Base-by-base conservation (phyloP, 2,113 vertebrate species). In the Cromileptes altivelis region DNA sequence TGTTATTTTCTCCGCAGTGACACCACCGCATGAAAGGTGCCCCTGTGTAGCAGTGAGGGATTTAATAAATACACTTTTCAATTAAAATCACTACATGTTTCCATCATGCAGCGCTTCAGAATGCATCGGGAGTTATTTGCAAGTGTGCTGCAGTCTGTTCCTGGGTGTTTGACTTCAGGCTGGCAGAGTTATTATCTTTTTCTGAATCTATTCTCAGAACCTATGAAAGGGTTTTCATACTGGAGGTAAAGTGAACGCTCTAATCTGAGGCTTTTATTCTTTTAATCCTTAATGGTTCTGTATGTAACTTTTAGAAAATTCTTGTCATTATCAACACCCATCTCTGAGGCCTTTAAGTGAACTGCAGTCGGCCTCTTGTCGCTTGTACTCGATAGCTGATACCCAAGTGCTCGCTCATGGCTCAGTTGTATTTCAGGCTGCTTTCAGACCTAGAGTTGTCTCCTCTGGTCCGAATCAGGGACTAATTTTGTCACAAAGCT, bases 21-120 rank as follows among this genome's bases (percentile, higher is more conserved):
- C 85, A 91, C 79, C 62, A 3, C 45, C 62, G 45, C 78, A 84
- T 74, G 80, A 86, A 87, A 82, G 78, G 70, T 82, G 73, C 76
- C 63, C 56, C 64, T 19, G 81, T 85, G 79, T 74, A 71, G 77
- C 79, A 80, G 77, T 5, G 15, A 75, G 81, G 78, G 86, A 86
- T 92, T 90, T 80, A 81, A 83, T 80, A 87, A 87, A 81, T 37
- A 75, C 73, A 90, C 70, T 81, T 89, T 90, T 92, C 84, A 91
- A 88, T 90, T 87, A 87, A 92, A 91, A 79, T 72, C 75, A 3
- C 72, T 0, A 56, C 80, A 77, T 67, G 55, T 82, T 71, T 78
- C 82, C 69, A 62, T 68, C 80, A 74, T 79, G 78, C 69, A 33
- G 78, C 69, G 53, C 62, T 60, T 75, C 70, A 81, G 50, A 74